Conservation (phyloP, 2,888 invertebrate genomes). For the Oscheius sp. region DNA sequence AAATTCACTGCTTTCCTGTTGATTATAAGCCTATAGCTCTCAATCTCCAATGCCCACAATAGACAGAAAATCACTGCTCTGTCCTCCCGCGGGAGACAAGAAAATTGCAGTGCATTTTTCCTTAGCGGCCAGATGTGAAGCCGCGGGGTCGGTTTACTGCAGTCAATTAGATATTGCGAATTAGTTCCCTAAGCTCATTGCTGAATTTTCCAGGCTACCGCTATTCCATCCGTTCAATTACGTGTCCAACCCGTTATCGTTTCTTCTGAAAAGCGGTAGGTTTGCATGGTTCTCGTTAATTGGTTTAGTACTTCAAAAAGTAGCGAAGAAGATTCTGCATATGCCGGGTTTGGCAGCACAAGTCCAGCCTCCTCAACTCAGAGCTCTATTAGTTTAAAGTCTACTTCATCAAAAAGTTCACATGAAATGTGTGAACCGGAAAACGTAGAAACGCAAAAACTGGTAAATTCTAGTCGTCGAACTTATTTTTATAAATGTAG, state of each 20-base stretch:
- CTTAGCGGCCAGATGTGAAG: background rate
- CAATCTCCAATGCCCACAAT: background rate
- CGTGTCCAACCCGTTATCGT: background rate
- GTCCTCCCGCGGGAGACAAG: background rate
- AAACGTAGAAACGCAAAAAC: background rate
- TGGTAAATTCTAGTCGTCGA: background rate
- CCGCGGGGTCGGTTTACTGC: slow-evolving; percentile 11
- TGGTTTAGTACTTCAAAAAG: slow-evolving; percentile 46
- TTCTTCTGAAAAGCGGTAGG: slow-evolving; percentile 19
- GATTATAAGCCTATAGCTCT: background rate
- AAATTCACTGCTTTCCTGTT: too few species aligned
- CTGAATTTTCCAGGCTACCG: slow-evolving; percentile 4
- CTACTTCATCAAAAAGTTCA: slow-evolving; percentile 43
- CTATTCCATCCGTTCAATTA: slow-evolving; percentile 10
- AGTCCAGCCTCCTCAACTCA: slow-evolving; percentile 56
- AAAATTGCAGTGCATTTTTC: slow-evolving; percentile 8
- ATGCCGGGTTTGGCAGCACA: slow-evolving; percentile 53
- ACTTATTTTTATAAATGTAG: slow-evolving; percentile 8
- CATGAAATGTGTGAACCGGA: slow-evolving; percentile 24
- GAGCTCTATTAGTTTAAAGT: slow-evolving; percentile 47
- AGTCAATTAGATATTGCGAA: slow-evolving; percentile 3
- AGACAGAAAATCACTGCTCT: too few species aligned
- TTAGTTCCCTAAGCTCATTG: slow-evolving; percentile 11
- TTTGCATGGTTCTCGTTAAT: background rate
- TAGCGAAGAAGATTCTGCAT: slow-evolving; percentile 58